Evolutionary conservation across 2,888 invertebrate genomes (phyloP), one percentile per base, ranked within the genome.

Genomic region (Andrena bucephala): DNA sequence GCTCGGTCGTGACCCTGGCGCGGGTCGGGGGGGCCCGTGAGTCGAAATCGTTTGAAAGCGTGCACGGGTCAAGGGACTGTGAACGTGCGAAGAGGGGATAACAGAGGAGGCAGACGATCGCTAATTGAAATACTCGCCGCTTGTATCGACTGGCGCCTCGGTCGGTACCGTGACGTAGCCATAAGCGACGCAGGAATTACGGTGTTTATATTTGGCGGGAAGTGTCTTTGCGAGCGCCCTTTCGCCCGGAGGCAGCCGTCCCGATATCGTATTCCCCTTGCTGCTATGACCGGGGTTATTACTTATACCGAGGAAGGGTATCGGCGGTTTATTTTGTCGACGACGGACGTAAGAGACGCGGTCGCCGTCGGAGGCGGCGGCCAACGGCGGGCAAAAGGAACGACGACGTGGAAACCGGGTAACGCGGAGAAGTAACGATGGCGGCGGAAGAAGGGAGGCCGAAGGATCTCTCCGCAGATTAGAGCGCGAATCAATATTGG

Each of bases 401-500:
- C 62, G 65, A 74, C 36, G 76, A 68, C 7, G 70, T 42, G 67
- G 29, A 82, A 77, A 68, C 71, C 66, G 67, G 57, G 57, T 60
- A 57, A 67, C 31, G 52, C 69, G 24, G 10, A 48, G 66, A 20
- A 65, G 60, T 7, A 24, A 59, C 50, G 42, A 59, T 63, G 63
- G 10, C 27, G 65, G 66, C 66, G 54, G 66, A 67, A 57, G 69
- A 67, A 24, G 52, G 20, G n/a, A 54, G 62, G 74, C 48, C 69
- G 81, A 73, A 88, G 89, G 88, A 89, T 89, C 91, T 91, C 90
- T 91, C 92, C 90, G 89, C 91, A 92, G 93, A 94, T 94, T 93
- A 93, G 92, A 93, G 92, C 90, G 89, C 91, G 92, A 94, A 94
- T 94, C 94, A 94, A 94, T 94, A 94, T 94, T 93, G 94, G 92